Evolutionary conservation across 2,888 invertebrate genomes (phyloP).

Genomic region (Cremastinae sp.): DNA sequence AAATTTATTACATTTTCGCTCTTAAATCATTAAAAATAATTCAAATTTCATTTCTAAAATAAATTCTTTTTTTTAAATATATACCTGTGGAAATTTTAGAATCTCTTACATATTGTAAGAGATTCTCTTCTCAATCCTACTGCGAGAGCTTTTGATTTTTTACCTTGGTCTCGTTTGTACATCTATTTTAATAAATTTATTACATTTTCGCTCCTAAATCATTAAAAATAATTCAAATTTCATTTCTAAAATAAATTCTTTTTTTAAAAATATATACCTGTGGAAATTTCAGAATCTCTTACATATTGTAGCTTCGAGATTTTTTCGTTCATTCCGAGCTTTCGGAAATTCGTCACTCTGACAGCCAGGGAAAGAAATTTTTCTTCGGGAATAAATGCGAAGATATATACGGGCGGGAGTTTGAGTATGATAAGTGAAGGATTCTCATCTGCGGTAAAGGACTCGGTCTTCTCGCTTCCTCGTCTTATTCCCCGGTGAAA

Average conservation of each 20-base stretch:
- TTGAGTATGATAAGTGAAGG: too few species aligned
- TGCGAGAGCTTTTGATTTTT: slow-evolving; percentile 39
- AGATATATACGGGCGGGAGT: slow-evolving; percentile 12
- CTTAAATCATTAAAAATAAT: too few species aligned
- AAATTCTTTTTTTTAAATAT: too few species aligned
- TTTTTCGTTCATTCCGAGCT: slow-evolving; percentile 29
- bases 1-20: slow-evolving; percentile 42
- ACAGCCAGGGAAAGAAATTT: slow-evolving; percentile 12
- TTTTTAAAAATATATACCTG: too few species aligned
- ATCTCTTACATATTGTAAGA: not conserved
- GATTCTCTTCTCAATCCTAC: slow-evolving; percentile 26
- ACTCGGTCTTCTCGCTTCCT: slow-evolving; percentile 12
- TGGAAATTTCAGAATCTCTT: too few species aligned
- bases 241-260: too few species aligned
- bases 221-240: too few species aligned
- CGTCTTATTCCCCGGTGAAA: slow-evolving; percentile 10
- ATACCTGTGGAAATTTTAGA: too few species aligned
- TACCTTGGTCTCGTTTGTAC: slow-evolving; percentile 18
- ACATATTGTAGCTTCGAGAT: slow-evolving; percentile 8
- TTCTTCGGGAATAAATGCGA: too few species aligned
- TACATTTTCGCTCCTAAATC: slow-evolving; percentile 37
- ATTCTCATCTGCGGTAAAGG: not conserved
- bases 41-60: too few species aligned
- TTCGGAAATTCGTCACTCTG: slow-evolving; percentile 40
- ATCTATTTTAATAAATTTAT: slow-evolving; percentile 42